These are phyloP conservation scores for Cuniculus paca DNA, from an alignment of 2,797 vertebrate species.

Conservation along the genomic window DNA sequence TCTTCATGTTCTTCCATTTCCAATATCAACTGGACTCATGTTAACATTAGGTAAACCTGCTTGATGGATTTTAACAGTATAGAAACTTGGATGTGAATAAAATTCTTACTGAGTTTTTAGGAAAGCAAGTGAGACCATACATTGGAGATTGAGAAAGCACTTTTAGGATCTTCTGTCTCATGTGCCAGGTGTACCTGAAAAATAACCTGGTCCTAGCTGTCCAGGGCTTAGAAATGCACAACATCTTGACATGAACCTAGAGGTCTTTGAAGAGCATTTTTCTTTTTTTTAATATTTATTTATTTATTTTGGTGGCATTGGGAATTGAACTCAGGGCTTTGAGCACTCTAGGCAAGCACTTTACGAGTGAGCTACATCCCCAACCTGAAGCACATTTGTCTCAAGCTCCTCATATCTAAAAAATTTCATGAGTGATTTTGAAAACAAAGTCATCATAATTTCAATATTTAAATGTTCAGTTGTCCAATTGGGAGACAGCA, in stretches of 20 bases:
- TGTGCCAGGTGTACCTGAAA: not conserved
- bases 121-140: not conserved
- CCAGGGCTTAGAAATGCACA: not conserved
- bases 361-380: not conserved
- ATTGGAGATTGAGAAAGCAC: not conserved
- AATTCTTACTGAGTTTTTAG: constrained; percentile 12
- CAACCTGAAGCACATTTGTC: not conserved
- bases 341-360: not conserved
- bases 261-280: not conserved
- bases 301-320: not conserved
- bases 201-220: not conserved
- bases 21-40: not conserved
- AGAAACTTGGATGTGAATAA: not conserved
- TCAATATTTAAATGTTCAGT: not conserved
- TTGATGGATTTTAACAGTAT: not conserved
- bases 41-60: constrained; percentile 2
- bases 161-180: not conserved
- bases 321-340: not conserved
- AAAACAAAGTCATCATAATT: not conserved
- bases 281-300: not conserved
- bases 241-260: not conserved
- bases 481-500: not conserved
- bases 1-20: not conserved
- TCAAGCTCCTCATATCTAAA: not conserved
- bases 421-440: not conserved